A percentile compares a stretch with the other conserved stretches of the same genome.
Evolutionary conservation across 1,140 invertebrate species (phyloP).

Genomic region (Drosophila elegans): DNA sequence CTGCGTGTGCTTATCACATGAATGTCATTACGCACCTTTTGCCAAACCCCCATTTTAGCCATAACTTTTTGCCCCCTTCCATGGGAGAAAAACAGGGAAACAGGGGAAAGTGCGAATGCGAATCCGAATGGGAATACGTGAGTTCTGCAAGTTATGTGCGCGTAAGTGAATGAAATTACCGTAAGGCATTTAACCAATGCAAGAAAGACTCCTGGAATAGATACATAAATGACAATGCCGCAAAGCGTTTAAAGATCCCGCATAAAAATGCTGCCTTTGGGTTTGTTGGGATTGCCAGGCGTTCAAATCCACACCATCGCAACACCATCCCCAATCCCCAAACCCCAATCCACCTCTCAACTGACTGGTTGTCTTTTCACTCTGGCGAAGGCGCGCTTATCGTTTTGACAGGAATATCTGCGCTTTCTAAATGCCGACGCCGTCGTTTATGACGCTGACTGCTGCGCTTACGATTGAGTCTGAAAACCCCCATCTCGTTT

Average conservation of each 20-base stretch:
- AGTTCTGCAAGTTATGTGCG: slow-evolving; percentile 83
- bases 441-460: slow-evolving; percentile 81
- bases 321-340: not conserved
- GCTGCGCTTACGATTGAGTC: slow-evolving; percentile 80
- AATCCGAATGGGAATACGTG: slow-evolving; percentile 77
- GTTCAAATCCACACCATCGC: slow-evolving; percentile 9
- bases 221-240: slow-evolving; percentile 83
- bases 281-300: slow-evolving; percentile 21
- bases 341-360: not conserved
- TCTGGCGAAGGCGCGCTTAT: slow-evolving; percentile 69
- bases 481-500: slow-evolving; percentile 14
- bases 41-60: slow-evolving; percentile 19
- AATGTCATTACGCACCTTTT: slow-evolving; percentile 78
- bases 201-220: slow-evolving; percentile 69
- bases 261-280: slow-evolving; percentile 64
- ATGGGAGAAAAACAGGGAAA: not conserved
- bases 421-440: slow-evolving; percentile 80
- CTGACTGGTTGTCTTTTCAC: slow-evolving; percentile 21
- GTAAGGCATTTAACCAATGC: slow-evolving; percentile 83
- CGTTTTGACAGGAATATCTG: slow-evolving; percentile 83
- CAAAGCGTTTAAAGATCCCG: slow-evolving; percentile 80
- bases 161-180: slow-evolving; percentile 84
- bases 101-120: slow-evolving; percentile 38
- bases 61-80: slow-evolving; percentile 42
- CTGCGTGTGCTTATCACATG: slow-evolving; percentile 80